These are phyloP conservation scores for Drosophila sordidapex DNA, from an alignment of 2,888 invertebrate species.

Conservation along the genomic window DNA sequence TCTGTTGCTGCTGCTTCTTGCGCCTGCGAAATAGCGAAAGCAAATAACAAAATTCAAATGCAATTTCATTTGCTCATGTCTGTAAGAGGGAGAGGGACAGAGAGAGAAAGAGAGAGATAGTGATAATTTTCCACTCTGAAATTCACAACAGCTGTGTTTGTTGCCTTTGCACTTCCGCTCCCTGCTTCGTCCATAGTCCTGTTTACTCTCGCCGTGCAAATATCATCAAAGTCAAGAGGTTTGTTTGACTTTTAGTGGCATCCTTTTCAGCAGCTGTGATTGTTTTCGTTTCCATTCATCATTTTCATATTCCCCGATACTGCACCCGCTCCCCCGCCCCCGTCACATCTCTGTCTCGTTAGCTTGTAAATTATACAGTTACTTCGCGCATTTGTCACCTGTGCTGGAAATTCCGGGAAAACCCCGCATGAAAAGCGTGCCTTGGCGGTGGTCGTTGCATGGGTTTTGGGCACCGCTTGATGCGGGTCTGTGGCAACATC, in stretches of 20 bases:
- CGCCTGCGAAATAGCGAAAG: slow-evolving; percentile 18
- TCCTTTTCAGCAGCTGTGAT: slow-evolving; percentile 67
- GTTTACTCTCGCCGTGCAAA: slow-evolving; percentile 49
- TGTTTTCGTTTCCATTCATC: slow-evolving; percentile 18
- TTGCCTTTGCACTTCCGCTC: slow-evolving; percentile 62
- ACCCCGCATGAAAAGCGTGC: slow-evolving; percentile 69
- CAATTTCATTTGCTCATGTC: slow-evolving; percentile 49
- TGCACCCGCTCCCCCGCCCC: not conserved
- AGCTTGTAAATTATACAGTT: slow-evolving; percentile 38
- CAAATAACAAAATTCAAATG: slow-evolving; percentile 24
- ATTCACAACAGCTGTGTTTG: slow-evolving; percentile 66
- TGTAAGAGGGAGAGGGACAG: not conserved
- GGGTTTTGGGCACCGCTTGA: slow-evolving; percentile 30
- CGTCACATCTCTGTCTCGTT: not conserved
- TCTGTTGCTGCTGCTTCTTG: not conserved
- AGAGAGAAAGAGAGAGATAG: not conserved
- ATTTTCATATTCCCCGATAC: not conserved
- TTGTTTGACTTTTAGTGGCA: slow-evolving; percentile 64
- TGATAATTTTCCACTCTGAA: slow-evolving; percentile 39
- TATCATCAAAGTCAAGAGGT: slow-evolving; percentile 64
- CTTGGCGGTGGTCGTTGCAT: slow-evolving; percentile 32
- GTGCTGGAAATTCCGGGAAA: slow-evolving; percentile 80
- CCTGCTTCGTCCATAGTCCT: slow-evolving; percentile 19
- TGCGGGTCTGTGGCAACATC: slow-evolving; percentile 75
- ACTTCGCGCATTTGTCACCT: slow-evolving; percentile 64